Evolutionary conservation across 2,888 invertebrate genomes (phyloP).

Genomic region (Philonicus albiceps): DNA sequence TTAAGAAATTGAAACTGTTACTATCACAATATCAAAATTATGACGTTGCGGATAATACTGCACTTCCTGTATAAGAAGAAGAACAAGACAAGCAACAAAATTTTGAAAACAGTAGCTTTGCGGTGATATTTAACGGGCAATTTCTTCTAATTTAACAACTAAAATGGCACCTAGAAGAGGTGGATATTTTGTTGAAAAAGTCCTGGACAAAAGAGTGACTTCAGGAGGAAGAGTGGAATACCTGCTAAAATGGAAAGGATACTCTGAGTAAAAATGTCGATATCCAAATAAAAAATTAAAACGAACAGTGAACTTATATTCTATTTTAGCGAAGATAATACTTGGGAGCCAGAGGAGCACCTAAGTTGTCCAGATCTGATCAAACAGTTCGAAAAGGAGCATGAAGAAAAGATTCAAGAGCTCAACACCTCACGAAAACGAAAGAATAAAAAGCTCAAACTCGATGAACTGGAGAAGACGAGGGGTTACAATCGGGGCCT

Average conservation of each 20-base stretch:
- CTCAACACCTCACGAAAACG: neutral
- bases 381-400: slow-evolving; percentile 82
- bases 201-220: slow-evolving; percentile 79
- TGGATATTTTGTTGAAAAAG: slow-evolving; percentile 90
- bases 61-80: neutral
- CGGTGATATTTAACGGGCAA: neutral
- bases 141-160: neutral
- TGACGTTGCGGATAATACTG: neutral
- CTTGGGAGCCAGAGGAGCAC: slow-evolving; percentile 96
- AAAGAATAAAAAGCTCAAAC: slow-evolving; percentile 62
- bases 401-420: slow-evolving; percentile 66
- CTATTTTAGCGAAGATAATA: slow-evolving; percentile 78
- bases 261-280: slow-evolving; percentile 68
- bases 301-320: neutral
- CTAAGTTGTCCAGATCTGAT: slow-evolving; percentile 90
- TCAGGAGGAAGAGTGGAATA: slow-evolving; percentile 77
- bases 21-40: neutral
- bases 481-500: slow-evolving; percentile 82
- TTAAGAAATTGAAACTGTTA: neutral
- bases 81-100: neutral
- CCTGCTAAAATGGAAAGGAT: slow-evolving; percentile 80
- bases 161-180: slow-evolving; percentile 49
- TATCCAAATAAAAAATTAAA: neutral
- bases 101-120: neutral
- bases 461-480: slow-evolving; percentile 70